A percentile compares a stretch with the other conserved stretches of the same genome.
These are phyloP conservation scores for Lasiurus cinereus DNA, from an alignment of 2,113 vertebrate genomes.

Conservation along the genomic window DNA sequence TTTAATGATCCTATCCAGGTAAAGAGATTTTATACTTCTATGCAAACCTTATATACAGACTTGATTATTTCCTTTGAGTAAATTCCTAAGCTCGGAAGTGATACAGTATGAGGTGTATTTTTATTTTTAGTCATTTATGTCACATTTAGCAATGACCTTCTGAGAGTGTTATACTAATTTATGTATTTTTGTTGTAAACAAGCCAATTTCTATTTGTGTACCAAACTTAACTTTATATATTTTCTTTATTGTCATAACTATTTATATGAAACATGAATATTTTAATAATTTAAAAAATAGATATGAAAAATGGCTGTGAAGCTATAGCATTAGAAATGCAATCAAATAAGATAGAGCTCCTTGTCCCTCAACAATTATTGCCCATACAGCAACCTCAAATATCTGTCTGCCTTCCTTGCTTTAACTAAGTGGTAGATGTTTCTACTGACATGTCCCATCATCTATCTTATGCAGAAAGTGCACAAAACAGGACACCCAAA, in stretches of 20 bases:
- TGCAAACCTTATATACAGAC: not conserved
- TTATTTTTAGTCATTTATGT: conserved; percentile 19
- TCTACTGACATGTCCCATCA: not conserved
- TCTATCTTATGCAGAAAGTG: not conserved
- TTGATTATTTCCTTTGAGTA: conserved; percentile 45
- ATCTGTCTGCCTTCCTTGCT: not conserved
- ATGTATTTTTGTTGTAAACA: not conserved
- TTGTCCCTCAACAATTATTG: not conserved
- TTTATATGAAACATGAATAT: not conserved
- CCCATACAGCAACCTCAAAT: not conserved
- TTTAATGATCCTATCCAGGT: not conserved
- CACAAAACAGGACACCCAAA: not conserved
- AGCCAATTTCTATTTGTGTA: not conserved
- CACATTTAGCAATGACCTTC: conserved; percentile 23
- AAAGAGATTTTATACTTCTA: not conserved
- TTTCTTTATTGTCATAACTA: conserved; percentile 23
- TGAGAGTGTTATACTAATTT: not conserved
- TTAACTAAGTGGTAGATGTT: not conserved
- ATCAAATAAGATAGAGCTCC: not conserved
- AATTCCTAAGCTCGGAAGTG: not conserved
- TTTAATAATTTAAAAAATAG: conserved; percentile 20
- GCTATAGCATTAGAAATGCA: not conserved
- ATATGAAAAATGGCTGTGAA: not conserved
- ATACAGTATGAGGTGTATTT: not conserved
- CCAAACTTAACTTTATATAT: not conserved